Conservation (phyloP, 2,113 vertebrate species). For the Pyxicephalus adspersus region DNA sequence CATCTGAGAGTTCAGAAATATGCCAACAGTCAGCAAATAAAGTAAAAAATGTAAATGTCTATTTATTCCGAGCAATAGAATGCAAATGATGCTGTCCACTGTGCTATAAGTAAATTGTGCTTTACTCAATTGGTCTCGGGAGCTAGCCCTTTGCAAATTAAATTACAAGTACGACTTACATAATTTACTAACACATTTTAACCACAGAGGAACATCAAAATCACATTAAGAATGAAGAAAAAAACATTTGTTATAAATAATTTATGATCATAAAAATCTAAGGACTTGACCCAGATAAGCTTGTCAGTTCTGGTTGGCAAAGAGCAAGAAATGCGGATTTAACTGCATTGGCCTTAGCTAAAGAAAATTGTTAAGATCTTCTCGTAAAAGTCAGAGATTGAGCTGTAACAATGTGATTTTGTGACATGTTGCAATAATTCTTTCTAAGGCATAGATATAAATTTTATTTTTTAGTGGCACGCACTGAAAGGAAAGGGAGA, state of each 20-base stretch:
- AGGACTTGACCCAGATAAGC: constrained; percentile 57
- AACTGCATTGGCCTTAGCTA: constrained; percentile 19
- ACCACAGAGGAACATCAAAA: constrained; percentile 57
- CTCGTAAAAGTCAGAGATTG: constrained; percentile 14
- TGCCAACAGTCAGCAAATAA: background rate
- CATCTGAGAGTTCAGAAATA: background rate
- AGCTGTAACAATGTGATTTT: constrained; percentile 18
- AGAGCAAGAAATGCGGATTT: constrained; percentile 48
- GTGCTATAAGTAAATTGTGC: constrained; percentile 7
- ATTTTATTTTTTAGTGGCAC: constrained; percentile 15
- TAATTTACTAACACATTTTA: constrained; percentile 55
- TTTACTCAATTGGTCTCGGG: constrained; percentile 14
- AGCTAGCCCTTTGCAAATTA: constrained; percentile 47
- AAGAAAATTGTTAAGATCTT: constrained; percentile 29
- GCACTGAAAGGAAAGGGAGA: constrained; percentile 3
- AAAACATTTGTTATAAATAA: constrained; percentile 52
- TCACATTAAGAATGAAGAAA: constrained; percentile 56
- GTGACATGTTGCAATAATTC: constrained; percentile 32
- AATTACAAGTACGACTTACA: constrained; percentile 52
- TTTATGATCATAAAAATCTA: constrained; percentile 57
- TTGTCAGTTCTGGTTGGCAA: constrained; percentile 45
- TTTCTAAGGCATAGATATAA: constrained; percentile 18
- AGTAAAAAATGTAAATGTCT: background rate
- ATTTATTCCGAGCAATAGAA: constrained; percentile 27
- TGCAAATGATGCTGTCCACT: constrained; percentile 9